Conservation (phyloP, 2,113 vertebrate genomes). For the Spermophilus dauricus region DNA sequence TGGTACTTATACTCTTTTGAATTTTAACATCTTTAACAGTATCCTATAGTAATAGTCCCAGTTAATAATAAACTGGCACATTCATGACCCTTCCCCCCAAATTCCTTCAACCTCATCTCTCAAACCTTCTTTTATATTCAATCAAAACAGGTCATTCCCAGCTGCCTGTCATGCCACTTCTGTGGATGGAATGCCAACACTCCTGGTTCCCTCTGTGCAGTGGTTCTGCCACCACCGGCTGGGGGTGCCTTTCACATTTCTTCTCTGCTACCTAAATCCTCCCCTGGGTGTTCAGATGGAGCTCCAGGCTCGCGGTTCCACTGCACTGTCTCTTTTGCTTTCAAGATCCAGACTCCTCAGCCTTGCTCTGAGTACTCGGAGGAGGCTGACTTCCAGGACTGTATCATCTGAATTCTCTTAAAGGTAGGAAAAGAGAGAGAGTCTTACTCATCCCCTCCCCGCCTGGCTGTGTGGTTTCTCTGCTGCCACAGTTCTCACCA, state of each 20-base stretch:
- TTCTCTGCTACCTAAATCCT: neutral
- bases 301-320: neutral
- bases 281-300: neutral
- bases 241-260: neutral
- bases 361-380: neutral
- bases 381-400: neutral
- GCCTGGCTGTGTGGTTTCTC: neutral
- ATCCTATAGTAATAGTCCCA: neutral
- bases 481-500: neutral
- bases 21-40: neutral
- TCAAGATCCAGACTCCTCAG: neutral
- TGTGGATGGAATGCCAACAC: neutral
- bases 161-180: neutral
- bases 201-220: neutral
- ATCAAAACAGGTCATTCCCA: neutral
- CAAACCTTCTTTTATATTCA: neutral
- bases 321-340: neutral
- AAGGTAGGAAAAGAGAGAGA: rapidly evolving
- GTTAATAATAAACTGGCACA: neutral
- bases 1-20: neutral
- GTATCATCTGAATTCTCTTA: neutral
- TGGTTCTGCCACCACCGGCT: rapidly evolving
- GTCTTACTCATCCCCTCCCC: neutral
- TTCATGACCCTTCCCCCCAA: neutral
- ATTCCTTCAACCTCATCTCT: neutral